A percentile compares a stretch with the other conserved stretches of the same genome.
These are phyloP conservation scores for Ornithorhynchus anatinus DNA, from an alignment of 2,113 vertebrate genomes.

Conservation along the genomic window DNA sequence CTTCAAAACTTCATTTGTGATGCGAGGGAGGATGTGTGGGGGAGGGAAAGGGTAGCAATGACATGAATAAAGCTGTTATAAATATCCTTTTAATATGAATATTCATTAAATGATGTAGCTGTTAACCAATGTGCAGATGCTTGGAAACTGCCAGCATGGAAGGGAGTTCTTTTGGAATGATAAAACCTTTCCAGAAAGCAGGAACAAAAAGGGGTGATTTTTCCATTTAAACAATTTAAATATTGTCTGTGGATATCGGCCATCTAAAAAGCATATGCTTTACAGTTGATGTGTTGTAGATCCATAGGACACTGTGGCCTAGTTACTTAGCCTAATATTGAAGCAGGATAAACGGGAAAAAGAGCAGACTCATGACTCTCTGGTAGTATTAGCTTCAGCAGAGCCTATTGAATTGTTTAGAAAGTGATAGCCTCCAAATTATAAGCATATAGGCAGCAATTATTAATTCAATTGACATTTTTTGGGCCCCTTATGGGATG, in stretches of 20 bases:
- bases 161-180: conserved; percentile 45
- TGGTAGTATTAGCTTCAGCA: background rate
- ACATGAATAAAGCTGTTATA: conserved; percentile 48
- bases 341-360: conserved; percentile 2
- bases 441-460: background rate
- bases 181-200: conserved; percentile 36
- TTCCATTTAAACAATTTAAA: conserved; percentile 36
- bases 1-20: conserved; percentile 42
- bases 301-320: background rate
- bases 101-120: conserved; percentile 45
- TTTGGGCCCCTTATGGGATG: background rate
- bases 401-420: conserved; percentile 6
- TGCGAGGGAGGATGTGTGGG: conserved; percentile 51
- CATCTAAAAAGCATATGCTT: conserved; percentile 16
- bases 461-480: background rate
- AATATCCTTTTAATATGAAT: conserved; percentile 49
- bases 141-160: conserved; percentile 41
- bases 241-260: conserved; percentile 25
- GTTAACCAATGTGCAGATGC: background rate
- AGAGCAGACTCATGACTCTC: background rate
- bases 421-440: background rate
- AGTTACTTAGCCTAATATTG: background rate
- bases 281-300: background rate
- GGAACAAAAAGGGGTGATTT: background rate
- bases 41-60: conserved; percentile 34